Base-by-base conservation (phyloP, 2,113 vertebrate genomes). In the Syngnathoides biaculeatus region DNA sequence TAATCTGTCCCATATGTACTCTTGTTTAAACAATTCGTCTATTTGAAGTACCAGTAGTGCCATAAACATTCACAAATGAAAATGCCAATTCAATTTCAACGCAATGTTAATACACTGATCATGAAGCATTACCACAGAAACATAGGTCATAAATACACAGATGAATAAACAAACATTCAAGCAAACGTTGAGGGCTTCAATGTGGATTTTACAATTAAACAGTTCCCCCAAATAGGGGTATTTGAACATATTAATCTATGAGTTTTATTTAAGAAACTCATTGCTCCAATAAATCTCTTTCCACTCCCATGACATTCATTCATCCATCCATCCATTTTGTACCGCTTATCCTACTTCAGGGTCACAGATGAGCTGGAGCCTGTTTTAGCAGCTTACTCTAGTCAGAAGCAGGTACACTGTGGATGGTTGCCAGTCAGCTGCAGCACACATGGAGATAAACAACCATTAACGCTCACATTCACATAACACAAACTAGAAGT, bases 1-100 rank as follows among this genome's bases (percentile, higher is more conserved):
- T 79, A 82, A 86, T 86, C 77, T 78, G 72, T 86, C 83, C 83
- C 86, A 88, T 79, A 86, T 88, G 86, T 80, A 63, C 47, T 48
- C 80, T 78, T 53, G 67, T 74, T 59, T 24, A 40, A 35, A 74
- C 39, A 53, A 73, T 84, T 40, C 48, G 73, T 83, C 70, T 68
- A 61, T 79, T 72, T 71, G 48, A 76, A 73, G 64, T 57, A 71
- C 69, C 61, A 68, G 53, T 65, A 61, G 20, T 30, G 50, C 50
- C 35, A 68, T 61, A 66, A 39, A 66, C 64, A 40, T 43, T 22
- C 62, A 67, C 26, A 65, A 69, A 82, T 72, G 55, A 64, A 71
- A 78, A 79, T 64, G 74, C 40, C 65, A 64, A 67, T 14, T 48
- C 2, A 0, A 40, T 42, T 53, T 22, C 24, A 5, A 62, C 39